Evolutionary conservation across 2,797 vertebrate species (phyloP), one percentile per base, ranked within the genome.

Genomic region (Melanotaenia boesemani): DNA sequence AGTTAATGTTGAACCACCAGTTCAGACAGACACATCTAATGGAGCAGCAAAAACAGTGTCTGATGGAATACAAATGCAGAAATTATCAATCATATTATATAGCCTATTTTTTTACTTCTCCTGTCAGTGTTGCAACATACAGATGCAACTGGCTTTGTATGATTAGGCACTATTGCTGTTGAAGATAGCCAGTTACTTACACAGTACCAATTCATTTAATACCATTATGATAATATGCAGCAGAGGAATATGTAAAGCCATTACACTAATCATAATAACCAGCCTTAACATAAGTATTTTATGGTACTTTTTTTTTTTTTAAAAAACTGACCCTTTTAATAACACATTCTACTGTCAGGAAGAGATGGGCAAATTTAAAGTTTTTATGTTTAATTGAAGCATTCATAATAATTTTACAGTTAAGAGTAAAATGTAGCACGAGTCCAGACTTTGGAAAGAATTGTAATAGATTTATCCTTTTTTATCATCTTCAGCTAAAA

Each of bases 31-130:
- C 75, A 82, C 86, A 88, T 88, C 74, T 79, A 84, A 79, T 65
- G 39, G 44, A 50, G 78, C 72, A 61, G 74, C 46, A 68, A 68
- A 83, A 75, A 79, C 77, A 75, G 83, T 81, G 67, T 74, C 82
- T 80, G 61, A 80, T 80, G 65, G 66, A 66, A 85, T 73, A 83
- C 66, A 80, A 80, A 80, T 76, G 70, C 73, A 74, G 63, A 79
- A 78, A 86, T 91, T 86, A 91, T 89, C 86, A 90, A 75, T 76
- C 37, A 84, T 84, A 87, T 92, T 92, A 91, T 86, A 81, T 84
- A 89, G 84, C 67, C 88, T 86, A 90, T 94, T 93, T 92, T 92
- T 87, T 83, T 81, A 64, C 77, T 32, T 48, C 70, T 74, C 57
- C 57, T 74, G 63, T 84, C 75, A 63, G 44, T 60, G 56, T 66